Base-by-base conservation (phyloP, 1,140 invertebrate genomes). In the Pentalonia nigronervosa region DNA sequence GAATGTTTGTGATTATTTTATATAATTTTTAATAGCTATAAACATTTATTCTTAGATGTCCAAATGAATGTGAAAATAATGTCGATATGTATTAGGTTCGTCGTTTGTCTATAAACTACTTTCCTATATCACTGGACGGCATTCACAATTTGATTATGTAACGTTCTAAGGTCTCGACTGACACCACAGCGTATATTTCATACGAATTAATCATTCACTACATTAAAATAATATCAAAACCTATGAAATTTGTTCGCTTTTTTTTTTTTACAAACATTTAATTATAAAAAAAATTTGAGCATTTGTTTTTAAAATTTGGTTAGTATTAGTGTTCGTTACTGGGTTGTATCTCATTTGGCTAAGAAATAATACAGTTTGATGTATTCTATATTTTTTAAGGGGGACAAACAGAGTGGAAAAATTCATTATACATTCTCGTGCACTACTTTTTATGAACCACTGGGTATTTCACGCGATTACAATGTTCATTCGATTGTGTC, bases 401-500 rank as follows among this genome's bases (percentile, higher is more conserved):
- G 83, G 83, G 41, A 84, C 41, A 41, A 84, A 41, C 83, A 41
- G 36, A 84, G 83, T 84, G 84, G 30, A 86, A 86, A 47, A 86
- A 47, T 41, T 11, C 41, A 86, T 86, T 86, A n/a, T 86, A 86
- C 17, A 86, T 47, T 47, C 45, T 45, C 48, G n/a, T 89, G n/a
- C 34, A 34, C 4, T 47, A 86, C 45, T 47, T 47, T 89, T 89
- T 89, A 89, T 36, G 87, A 89, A 89, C 87, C 87, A 89, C 87
- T 89, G 87, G 48, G 30, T 34, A 53, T 47, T 89, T 53, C 48
- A 53, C 2, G 34, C 87, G 87, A 89, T 89, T 89, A 89, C 87
- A 47, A 53, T 89, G 48, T 53, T 89, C 87, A 36, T 89, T 89
- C 48, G 87, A 53, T 89, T 25, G 87, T 89, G 87, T 53, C 48